Conservation (phyloP, 53 echinoderm and acorn worm genomes). For the Paracentrotus lividus region DNA sequence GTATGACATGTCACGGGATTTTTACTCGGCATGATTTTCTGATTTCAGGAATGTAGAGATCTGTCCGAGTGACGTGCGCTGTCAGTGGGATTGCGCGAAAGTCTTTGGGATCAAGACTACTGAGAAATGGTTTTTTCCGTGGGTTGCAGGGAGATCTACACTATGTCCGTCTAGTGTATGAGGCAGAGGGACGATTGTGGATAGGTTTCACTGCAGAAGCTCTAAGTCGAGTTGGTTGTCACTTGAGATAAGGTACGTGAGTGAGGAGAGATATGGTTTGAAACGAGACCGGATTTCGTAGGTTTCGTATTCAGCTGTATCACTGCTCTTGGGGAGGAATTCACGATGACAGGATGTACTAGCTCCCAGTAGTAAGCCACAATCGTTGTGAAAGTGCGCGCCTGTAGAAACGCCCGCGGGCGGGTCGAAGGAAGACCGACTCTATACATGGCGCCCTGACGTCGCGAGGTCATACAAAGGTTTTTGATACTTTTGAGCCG, state of each 20-base stretch:
- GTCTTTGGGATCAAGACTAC: neutral
- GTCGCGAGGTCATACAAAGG: neutral
- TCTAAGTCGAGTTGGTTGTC: conserved; percentile 11
- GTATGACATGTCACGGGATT: neutral
- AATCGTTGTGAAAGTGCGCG: neutral
- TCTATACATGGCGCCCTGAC: no score
- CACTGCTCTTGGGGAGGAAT: no score
- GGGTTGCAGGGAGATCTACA: neutral
- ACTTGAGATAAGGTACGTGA: neutral
- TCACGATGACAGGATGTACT: no score
- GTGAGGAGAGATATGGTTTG: neutral
- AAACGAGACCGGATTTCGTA: neutral
- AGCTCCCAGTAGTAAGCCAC: no score
- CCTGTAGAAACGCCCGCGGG: no score
- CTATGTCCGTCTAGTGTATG: no score
- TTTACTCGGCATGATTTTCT: conserved; percentile 6
- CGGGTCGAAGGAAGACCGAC: no score
- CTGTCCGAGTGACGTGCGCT: no score
- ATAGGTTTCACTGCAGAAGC: neutral
- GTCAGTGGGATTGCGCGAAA: neutral
- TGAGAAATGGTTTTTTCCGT: no score
- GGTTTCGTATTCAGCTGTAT: neutral
- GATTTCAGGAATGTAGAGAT: conserved; percentile 18
- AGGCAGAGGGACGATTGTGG: neutral
- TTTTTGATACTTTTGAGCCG: neutral